Conservation (phyloP, 2,888 invertebrate species). For the Eucriotettix oculatus region DNA sequence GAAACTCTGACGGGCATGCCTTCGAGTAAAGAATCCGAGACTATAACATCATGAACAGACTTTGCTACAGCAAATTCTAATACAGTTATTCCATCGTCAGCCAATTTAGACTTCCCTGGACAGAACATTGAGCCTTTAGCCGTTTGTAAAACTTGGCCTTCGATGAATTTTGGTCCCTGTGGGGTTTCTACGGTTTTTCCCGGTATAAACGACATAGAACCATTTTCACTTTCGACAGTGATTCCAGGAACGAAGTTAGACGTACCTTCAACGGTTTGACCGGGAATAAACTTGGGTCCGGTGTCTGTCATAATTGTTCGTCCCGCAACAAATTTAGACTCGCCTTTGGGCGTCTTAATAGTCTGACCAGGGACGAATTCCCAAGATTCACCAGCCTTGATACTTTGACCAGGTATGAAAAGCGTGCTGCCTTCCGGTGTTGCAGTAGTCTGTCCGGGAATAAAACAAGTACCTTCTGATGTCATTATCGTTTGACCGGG, state of each 20-base stretch:
- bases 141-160: conserved; percentile 45
- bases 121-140: conserved; percentile 38
- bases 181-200: conserved; percentile 44
- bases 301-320: conserved; percentile 43
- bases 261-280: conserved; percentile 37
- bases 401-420: conserved; percentile 41
- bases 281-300: conserved; percentile 46
- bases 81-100: conserved; percentile 25
- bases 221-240: conserved; percentile 28
- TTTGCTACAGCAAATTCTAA: conserved; percentile 40
- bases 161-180: conserved; percentile 44
- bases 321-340: conserved; percentile 43
- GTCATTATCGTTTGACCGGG: conserved; percentile 44
- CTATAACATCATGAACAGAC: conserved; percentile 36
- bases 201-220: conserved; percentile 33
- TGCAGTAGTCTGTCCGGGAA: conserved; percentile 38
- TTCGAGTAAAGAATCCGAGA: conserved; percentile 21
- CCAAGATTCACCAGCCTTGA: conserved; percentile 31
- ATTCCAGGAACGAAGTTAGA: conserved; percentile 44
- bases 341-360: conserved; percentile 34
- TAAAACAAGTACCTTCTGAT: conserved; percentile 41
- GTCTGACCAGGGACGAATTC: conserved; percentile 49
- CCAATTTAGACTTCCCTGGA: conserved; percentile 35
- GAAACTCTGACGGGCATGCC: conserved; percentile 39
- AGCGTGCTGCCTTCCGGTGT: conserved; percentile 34